Evolutionary conservation across 2,888 invertebrate species (phyloP), one percentile per base, ranked within the genome.

Genomic region (Augiades crinisus): DNA sequence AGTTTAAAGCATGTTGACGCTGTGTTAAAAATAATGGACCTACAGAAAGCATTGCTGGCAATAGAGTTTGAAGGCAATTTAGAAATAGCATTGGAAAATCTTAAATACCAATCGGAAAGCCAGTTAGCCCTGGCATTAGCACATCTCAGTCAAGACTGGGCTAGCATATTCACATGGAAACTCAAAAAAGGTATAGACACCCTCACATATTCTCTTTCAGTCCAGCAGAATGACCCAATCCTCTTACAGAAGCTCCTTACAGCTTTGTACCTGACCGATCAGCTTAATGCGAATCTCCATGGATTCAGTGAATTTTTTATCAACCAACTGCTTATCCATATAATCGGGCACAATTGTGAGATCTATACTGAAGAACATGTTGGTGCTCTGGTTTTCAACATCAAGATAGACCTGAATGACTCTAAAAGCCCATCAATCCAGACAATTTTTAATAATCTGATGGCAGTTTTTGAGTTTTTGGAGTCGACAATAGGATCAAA

Each of bases 241-340:
- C 61, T 85, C 1, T 66, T 87, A 31, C 73, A 89, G 53, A 86
- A 79, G 52, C 72, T 88, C 27, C 62, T 90, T n/a, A 81, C 78
- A 55, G 81, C 89, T 8, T 64, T 90, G 0, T 77, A 82, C 62
- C 63, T 62, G 5, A 81, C 85, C 0, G 76, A 86, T 6, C 75
- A 82, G 47, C 66, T 90, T 47, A 81, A 85, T 60, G 79, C 83
- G 1, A 90, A 89, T 58, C 72, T 90, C 1, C 75, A 78, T 1
- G 46, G 74, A 4, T 90, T 90, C 62, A 84, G 87, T n/a, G 71
- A 84, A 57, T 90, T 90, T 59, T 87, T 90, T 51, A 72, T 86
- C 22, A 70, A 86, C 12, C 70, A 81, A 47, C 53, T 90, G 10
- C 64, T 89, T 2, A 81, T 83, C 37, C 81, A 82, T 61, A 70